A percentile compares a stretch with the other conserved stretches of the same genome.
Evolutionary conservation across 2,888 invertebrate species (phyloP).

Genomic region (Dynastes maya): DNA sequence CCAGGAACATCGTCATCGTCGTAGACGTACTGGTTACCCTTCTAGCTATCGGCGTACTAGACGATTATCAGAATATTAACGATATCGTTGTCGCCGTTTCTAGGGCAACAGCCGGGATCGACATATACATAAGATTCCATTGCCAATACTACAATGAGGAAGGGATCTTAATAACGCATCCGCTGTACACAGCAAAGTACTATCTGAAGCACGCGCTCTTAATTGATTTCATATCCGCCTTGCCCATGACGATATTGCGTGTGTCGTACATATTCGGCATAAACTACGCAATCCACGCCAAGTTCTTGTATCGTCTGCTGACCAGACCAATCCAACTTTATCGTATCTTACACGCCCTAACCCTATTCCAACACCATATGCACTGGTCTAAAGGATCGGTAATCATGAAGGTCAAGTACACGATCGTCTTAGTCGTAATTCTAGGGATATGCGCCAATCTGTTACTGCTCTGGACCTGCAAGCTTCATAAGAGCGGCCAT

Average conservation of each 20-base stretch:
- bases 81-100: not conserved
- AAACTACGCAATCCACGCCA: slow-evolving; percentile 8
- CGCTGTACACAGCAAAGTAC: slow-evolving; percentile 56
- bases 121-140: slow-evolving; percentile 57
- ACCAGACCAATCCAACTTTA: slow-evolving; percentile 42
- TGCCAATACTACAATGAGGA: slow-evolving; percentile 59
- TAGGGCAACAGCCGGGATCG: slow-evolving; percentile 35
- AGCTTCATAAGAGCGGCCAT: not conserved
- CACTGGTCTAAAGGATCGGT: slow-evolving; percentile 45
- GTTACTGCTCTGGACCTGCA: slow-evolving; percentile 44
- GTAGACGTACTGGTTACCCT: slow-evolving; percentile 26
- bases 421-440: slow-evolving; percentile 28
- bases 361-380: slow-evolving; percentile 24
- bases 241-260: slow-evolving; percentile 33
- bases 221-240: slow-evolving; percentile 39
- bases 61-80: not conserved
- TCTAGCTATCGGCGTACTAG: slow-evolving; percentile 10
- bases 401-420: slow-evolving; percentile 43
- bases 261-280: slow-evolving; percentile 39
- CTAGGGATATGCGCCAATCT: slow-evolving; percentile 39
- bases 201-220: slow-evolving; percentile 56
- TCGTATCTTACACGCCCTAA: slow-evolving; percentile 28
- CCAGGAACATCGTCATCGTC: slow-evolving; percentile 28
- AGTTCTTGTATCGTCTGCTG: not conserved
- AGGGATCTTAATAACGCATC: slow-evolving; percentile 58